These are phyloP conservation scores for Drosophila busckii DNA, from an alignment of 1,140 invertebrate genomes.

Conservation along the genomic window DNA sequence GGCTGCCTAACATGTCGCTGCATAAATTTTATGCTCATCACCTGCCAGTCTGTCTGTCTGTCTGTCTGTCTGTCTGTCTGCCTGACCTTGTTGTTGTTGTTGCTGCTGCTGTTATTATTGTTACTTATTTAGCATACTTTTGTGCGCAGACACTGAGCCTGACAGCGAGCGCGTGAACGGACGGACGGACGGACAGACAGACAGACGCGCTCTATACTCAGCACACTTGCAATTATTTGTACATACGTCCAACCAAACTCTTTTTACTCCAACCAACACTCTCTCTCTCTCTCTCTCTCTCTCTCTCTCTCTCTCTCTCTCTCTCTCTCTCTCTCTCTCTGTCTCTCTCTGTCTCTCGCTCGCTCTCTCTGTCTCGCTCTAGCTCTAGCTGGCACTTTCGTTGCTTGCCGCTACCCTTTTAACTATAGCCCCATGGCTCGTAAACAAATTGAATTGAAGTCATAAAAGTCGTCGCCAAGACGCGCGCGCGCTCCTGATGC, in stretches of 20 bases:
- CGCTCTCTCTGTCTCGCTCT: slow-evolving; percentile 21
- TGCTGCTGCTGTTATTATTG: slow-evolving; percentile 31
- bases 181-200: too few species aligned
- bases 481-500: slow-evolving; percentile 1
- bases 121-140: slow-evolving; percentile 63
- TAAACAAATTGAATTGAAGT: slow-evolving; percentile 78
- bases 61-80: slow-evolving; percentile 1
- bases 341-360: slow-evolving; percentile 8
- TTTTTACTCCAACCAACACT: too few species aligned
- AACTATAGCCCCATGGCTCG: too few species aligned
- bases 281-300: too few species aligned
- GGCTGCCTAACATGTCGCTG: slow-evolving; percentile 64
- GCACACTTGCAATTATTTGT: too few species aligned
- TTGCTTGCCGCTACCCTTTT: slow-evolving; percentile 12
- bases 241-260: too few species aligned
- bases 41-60: slow-evolving; percentile 36
- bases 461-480: slow-evolving; percentile 72
- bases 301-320: too few species aligned
- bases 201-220: too few species aligned
- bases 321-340: too few species aligned
- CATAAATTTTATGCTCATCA: slow-evolving; percentile 76
- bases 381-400: not conserved
- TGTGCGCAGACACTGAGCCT: slow-evolving; percentile 31
- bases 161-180: too few species aligned
- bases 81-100: slow-evolving; percentile 55